These are phyloP conservation scores for Phyllopteryx taeniolatus DNA, from an alignment of 2,113 vertebrate species.

Conservation along the genomic window DNA sequence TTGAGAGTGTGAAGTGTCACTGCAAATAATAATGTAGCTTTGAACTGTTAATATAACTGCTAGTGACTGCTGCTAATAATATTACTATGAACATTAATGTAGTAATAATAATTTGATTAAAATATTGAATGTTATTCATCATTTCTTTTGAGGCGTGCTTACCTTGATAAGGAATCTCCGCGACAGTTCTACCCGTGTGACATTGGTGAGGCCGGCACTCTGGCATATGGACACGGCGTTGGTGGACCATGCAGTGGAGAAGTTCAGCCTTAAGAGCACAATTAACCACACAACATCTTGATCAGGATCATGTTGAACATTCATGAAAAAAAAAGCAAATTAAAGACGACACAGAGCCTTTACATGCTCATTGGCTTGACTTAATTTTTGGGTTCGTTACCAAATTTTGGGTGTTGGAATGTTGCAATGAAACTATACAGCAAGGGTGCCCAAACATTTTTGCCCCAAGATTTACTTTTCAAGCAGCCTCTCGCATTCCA, in stretches of 20 bases:
- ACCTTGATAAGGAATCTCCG: constrained; percentile 83
- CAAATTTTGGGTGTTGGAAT: too few relatives aligned
- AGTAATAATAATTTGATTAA: not conserved
- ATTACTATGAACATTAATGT: too few relatives aligned
- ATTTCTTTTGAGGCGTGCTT: not conserved
- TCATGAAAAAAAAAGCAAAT: not conserved
- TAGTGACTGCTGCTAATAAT: too few relatives aligned
- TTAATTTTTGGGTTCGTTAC: too few relatives aligned
- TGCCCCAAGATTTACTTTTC: too few relatives aligned
- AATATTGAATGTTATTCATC: not conserved
- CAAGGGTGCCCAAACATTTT: too few relatives aligned
- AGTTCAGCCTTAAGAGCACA: constrained; percentile 77
- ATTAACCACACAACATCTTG: not conserved
- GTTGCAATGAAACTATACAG: too few relatives aligned
- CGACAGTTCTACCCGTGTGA: constrained; percentile 82
- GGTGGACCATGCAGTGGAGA: constrained; percentile 85
- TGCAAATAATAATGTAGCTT: too few relatives aligned
- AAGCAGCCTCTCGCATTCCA: too few relatives aligned
- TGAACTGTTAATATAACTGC: too few relatives aligned
- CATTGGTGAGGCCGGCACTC: constrained; percentile 72
- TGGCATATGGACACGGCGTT: constrained; percentile 85
- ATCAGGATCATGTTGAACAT: not conserved
- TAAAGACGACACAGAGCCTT: not conserved
- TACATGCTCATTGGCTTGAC: too few relatives aligned
- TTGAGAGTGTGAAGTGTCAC: too few relatives aligned